Evolutionary conservation across 2,113 vertebrate genomes (phyloP), one percentile per base, ranked within the genome.

Genomic region (Cololabis saira): DNA sequence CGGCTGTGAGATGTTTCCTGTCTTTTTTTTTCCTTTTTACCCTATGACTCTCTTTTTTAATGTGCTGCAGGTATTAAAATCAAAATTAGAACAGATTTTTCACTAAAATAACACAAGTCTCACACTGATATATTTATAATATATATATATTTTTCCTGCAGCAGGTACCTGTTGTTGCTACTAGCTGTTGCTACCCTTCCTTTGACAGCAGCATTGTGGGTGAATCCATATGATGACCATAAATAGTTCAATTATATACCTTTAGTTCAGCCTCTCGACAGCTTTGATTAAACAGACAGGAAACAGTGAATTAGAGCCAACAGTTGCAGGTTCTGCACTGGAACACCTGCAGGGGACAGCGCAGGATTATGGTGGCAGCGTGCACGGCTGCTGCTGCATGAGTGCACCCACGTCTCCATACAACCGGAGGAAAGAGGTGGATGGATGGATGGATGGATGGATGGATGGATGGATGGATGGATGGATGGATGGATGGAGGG

Each of bases 341-440:
- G 56, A 53, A 80, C 65, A 85, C 85, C 85, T 87, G 85, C 83
- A 82, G 79, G 83, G 74, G 71, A 86, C 74, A 72, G 76, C 43
- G 66, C 69, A n/a, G 78, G 76, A 76, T 77, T 59, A 61, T 64
- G 30, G 37, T 61, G 33, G 33, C 33, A 37, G 33, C 10, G 80
- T 70, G 19, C 61, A 64, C 55, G 53, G 61, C 30, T 5, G 14
- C 15, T 67, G 56, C 73, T 72, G 61, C 73, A 72, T 40, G 42
- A 67, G 74, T 27, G 53, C 66, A 56, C 44, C 57, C 55, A 37
- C 40, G 53, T 53, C 22, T 41, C 24, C 68, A 33, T 16, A 50
- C 63, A 62, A 21, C 43, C 74, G 47, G 12, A 53, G 49, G 19
- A 19, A n/a, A 75, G 47, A 12, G 53, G 50, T 48, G n/a, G 50